Percentiles rank a stretch among this genome's conserved stretches.
Evolutionary conservation across 2,113 vertebrate species (phyloP).

Genomic region (Arvicanthis niloticus): DNA sequence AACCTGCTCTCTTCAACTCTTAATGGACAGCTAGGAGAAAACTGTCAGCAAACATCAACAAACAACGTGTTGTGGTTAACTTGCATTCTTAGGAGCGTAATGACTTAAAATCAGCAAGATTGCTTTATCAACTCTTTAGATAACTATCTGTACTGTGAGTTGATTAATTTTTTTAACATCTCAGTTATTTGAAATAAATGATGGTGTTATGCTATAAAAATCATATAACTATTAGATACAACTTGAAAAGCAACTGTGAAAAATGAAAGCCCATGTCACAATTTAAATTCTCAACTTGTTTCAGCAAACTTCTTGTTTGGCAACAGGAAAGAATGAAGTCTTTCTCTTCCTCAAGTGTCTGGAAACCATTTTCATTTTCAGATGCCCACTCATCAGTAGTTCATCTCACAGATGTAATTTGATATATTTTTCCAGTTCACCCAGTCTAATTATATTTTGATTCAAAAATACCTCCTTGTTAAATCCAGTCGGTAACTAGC

Average conservation of each 20-base stretch:
- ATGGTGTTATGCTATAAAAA: slow-evolving; percentile 33
- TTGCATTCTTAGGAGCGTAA: slow-evolving; percentile 33
- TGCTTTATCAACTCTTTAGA: slow-evolving; percentile 10
- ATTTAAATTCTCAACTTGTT: slow-evolving; percentile 74
- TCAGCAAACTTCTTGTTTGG: slow-evolving; percentile 75
- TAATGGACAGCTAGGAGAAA: slow-evolving; percentile 1
- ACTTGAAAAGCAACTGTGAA: slow-evolving; percentile 61
- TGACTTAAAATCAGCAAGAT: slow-evolving; percentile 42
- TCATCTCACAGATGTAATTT: slow-evolving; percentile 52
- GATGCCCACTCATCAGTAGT: slow-evolving; percentile 56
- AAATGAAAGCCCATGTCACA: slow-evolving; percentile 71
- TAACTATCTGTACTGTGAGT: slow-evolving; percentile 38
- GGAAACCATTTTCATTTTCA: slow-evolving; percentile 66
- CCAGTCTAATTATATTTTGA: slow-evolving; percentile 61
- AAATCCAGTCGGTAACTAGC: slow-evolving; percentile 33
- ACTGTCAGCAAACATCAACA: slow-evolving; percentile 33
- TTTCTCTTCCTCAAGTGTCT: slow-evolving; percentile 69
- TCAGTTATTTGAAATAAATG: slow-evolving; percentile 63
- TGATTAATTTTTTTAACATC: not conserved
- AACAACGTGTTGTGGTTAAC: slow-evolving; percentile 1
- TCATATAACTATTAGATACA: slow-evolving; percentile 46
- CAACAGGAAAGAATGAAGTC: slow-evolving; percentile 72
- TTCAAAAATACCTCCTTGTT: slow-evolving; percentile 53
- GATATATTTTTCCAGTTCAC: slow-evolving; percentile 65
- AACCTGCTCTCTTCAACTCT: not conserved